Conservation (phyloP, 2,888 invertebrate species). For the Drosophila borealis region DNA sequence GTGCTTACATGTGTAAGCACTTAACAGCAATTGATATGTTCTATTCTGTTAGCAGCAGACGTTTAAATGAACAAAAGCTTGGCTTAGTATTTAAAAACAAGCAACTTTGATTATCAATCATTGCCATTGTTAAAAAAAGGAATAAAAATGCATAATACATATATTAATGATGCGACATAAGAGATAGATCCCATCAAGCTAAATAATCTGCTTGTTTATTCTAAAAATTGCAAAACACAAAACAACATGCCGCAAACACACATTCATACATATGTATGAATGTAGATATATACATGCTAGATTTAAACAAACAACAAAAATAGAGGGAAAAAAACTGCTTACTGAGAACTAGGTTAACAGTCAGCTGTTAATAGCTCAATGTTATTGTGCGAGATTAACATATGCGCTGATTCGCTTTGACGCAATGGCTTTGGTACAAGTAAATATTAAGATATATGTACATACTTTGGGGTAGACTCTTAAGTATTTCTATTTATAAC, state of each 20-base stretch:
- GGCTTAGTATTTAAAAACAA: background rate
- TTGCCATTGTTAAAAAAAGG: background rate
- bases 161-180: background rate
- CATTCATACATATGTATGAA: background rate
- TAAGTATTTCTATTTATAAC: slow-evolving; percentile 32
- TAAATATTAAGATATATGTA: slow-evolving; percentile 19
- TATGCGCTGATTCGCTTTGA: slow-evolving; percentile 31
- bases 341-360: slow-evolving; percentile 36
- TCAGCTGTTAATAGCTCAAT: slow-evolving; percentile 43
- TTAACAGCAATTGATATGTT: background rate
- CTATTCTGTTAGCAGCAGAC: background rate
- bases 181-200: background rate
- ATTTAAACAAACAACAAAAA: background rate
- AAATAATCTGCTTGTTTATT: background rate
- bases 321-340: background rate
- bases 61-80: background rate
- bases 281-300: background rate
- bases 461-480: slow-evolving; percentile 28
- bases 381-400: slow-evolving; percentile 34
- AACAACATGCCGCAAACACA: background rate
- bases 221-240: background rate
- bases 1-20: background rate
- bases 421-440: slow-evolving; percentile 24
- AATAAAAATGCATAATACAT: background rate
- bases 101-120: background rate